Evolutionary conservation across 2,113 vertebrate species (phyloP).

Genomic region (Perca flavescens): DNA sequence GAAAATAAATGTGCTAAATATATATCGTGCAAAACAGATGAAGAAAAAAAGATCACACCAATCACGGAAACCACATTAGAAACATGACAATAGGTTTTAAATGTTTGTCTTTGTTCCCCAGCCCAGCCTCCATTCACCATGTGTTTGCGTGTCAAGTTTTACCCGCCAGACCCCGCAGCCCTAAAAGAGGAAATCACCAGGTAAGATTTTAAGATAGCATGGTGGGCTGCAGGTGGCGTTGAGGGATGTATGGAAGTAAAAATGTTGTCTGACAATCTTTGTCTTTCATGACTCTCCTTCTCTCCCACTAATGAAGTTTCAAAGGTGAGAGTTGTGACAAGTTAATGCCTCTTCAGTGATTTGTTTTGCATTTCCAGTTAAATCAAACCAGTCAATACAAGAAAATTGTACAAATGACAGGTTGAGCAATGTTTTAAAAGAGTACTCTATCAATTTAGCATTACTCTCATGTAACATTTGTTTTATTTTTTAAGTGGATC

Average conservation of each 20-base stretch:
- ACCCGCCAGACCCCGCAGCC: slow-evolving; percentile 94
- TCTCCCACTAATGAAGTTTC: not conserved
- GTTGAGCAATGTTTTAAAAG: not conserved
- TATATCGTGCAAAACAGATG: not conserved
- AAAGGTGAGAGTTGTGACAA: not conserved
- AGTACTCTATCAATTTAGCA: too few relatives aligned
- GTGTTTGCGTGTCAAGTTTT: slow-evolving; percentile 99
- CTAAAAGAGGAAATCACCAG: slow-evolving; percentile 99
- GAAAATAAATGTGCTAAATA: not conserved
- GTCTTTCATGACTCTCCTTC: not conserved
- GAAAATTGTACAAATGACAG: not conserved
- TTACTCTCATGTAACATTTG: too few relatives aligned
- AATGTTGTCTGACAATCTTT: not conserved
- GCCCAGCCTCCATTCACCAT: slow-evolving; percentile 98
- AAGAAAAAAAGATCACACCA: not conserved
- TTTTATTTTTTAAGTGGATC: too few relatives aligned
- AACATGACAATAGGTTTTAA: not conserved
- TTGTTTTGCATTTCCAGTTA: too few relatives aligned
- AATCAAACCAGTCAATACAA: not conserved
- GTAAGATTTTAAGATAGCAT: slow-evolving; percentile 74
- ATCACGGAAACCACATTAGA: not conserved
- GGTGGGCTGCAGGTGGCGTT: not conserved
- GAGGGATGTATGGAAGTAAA: not conserved
- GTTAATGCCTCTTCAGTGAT: not conserved
- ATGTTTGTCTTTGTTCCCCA: slow-evolving; percentile 66